A percentile compares a stretch with the other conserved stretches of the same genome.
These are phyloP conservation scores for Gonatopus flavifemur DNA, from an alignment of 1,140 invertebrate species.

Conservation along the genomic window DNA sequence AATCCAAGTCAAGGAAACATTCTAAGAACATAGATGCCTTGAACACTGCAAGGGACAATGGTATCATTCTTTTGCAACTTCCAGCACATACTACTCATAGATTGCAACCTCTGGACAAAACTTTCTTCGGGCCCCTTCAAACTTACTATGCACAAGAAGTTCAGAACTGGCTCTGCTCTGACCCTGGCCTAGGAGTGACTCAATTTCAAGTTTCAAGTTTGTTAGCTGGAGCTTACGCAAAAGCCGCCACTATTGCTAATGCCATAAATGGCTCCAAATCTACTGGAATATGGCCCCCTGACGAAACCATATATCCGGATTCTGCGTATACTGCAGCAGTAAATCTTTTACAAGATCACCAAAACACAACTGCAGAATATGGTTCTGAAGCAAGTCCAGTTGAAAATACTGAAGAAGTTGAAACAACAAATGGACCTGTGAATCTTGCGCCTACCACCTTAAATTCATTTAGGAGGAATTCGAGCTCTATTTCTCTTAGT, in stretches of 20 bases:
- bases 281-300: neutral
- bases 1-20: neutral
- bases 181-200: neutral
- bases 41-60: neutral
- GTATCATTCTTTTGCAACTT: neutral
- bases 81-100: neutral
- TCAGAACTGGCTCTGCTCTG: neutral
- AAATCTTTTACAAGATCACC: neutral
- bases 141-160: neutral
- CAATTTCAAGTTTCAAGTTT: neutral
- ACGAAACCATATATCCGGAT: neutral
- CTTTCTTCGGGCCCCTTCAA: neutral
- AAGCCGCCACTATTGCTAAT: neutral
- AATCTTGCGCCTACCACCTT: neutral
- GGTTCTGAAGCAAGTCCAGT: neutral
- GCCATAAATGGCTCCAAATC: neutral
- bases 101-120: neutral
- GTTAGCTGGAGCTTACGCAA: neutral
- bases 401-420: neutral
- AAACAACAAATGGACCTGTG: neutral
- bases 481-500: neutral
- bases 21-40: neutral
- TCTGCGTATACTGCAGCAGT: neutral
- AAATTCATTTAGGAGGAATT: neutral
- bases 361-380: neutral